A percentile compares a stretch with the other conserved stretches of the same genome.
These are phyloP conservation scores for Microctonus brassicae DNA, from an alignment of 2,888 invertebrate genomes.

Conservation along the genomic window DNA sequence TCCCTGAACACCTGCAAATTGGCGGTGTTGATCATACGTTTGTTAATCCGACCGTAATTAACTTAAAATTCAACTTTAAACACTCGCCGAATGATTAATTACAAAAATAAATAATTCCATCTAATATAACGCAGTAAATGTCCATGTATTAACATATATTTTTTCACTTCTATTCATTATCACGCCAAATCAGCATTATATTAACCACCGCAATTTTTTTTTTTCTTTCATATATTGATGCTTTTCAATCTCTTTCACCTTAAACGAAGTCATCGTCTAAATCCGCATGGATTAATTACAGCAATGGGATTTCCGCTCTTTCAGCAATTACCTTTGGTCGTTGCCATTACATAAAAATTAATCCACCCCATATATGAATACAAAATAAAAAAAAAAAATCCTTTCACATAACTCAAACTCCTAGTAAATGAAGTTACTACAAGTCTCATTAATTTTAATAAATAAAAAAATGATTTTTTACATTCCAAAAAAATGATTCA, in stretches of 20 bases:
- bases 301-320: conserved; percentile 10
- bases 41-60: neutral
- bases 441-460: neutral
- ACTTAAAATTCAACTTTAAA: neutral
- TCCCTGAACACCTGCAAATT: conserved; percentile 18
- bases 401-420: neutral
- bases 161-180: neutral
- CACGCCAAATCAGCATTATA: neutral
- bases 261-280: neutral
- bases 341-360: conserved; percentile 14
- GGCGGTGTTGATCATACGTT: neutral
- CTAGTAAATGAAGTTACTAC: neutral
- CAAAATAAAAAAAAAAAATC: neutral
- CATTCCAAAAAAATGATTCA: neutral
- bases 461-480: neutral
- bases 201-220: neutral
- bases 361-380: conserved; percentile 2
- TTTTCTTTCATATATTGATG: neutral
- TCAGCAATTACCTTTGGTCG: conserved; percentile 21
- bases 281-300: neutral
- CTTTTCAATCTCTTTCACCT: neutral
- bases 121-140: neutral
- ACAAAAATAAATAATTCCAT: neutral
- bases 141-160: neutral
- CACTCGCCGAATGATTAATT: neutral